Conservation (phyloP, 2,113 vertebrate genomes). For the Brachypteracias leptosomus region DNA sequence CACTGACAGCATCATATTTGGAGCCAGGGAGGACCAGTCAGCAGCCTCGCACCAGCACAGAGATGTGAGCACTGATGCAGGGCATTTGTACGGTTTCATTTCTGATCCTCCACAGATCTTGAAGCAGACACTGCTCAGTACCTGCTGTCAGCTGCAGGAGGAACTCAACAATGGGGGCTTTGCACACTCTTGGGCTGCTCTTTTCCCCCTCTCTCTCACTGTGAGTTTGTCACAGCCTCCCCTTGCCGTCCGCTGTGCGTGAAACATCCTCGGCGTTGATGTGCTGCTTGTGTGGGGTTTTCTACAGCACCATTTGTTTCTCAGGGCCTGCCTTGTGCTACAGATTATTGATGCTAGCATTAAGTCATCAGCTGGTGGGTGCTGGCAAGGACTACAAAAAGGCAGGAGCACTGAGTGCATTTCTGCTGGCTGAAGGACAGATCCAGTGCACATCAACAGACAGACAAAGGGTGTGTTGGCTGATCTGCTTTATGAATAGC, state of each 20-base stretch:
- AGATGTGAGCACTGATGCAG: neutral
- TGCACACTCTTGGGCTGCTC: neutral
- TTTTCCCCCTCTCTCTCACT: neutral
- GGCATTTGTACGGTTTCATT: neutral
- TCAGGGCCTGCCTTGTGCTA: neutral
- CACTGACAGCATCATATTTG: conserved; percentile 58
- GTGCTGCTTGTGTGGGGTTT: neutral
- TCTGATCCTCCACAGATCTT: neutral
- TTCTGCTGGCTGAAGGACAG: neutral
- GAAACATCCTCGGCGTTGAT: neutral
- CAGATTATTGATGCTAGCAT: neutral
- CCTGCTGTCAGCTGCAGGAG: neutral
- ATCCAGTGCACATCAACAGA: neutral
- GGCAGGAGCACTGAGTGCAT: neutral
- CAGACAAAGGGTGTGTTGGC: neutral
- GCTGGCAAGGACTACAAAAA: neutral
- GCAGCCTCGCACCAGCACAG: neutral
- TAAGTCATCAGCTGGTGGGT: neutral
- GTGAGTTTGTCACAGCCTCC: neutral
- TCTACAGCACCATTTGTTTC: conserved; percentile 9
- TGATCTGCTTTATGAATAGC: neutral
- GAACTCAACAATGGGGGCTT: neutral
- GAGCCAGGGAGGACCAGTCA: conserved; percentile 39
- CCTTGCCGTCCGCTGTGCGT: neutral
- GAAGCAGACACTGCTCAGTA: neutral